Evolutionary conservation across 2,113 vertebrate genomes (phyloP), one percentile per base, ranked within the genome.

Genomic region (Toxotes jaculatrix): DNA sequence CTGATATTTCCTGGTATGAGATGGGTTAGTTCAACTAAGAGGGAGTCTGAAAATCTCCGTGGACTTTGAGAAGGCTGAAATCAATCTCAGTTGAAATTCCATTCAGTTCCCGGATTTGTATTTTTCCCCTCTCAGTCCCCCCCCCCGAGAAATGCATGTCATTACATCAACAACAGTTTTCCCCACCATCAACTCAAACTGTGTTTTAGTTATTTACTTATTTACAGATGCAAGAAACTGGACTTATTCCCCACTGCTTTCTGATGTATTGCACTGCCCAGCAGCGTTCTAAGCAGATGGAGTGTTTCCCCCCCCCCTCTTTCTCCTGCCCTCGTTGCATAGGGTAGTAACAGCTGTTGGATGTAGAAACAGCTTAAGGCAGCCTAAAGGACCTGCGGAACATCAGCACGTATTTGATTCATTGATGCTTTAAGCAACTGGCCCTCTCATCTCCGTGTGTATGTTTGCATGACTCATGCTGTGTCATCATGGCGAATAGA

Each of bases 331-430:
- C 79, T 87, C 59, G 21, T 55, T 91, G 75, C 71, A 63, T 34
- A 36, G 80, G 73, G 79, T 32, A 38, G 62, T 11, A 89, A 60
- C 91, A 93, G 89, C 86, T 92, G 93, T 80, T 88, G 59, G 80
- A 80, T 87, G 88, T 87, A 83, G 84, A 84, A 87, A 84, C 81
- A 82, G 92, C 90, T 91, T 71, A 79, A 76, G 69, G 86, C 90
- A 17, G 40, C 79, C 86, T 66, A 31, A 71, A 90, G 83, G 83
- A 89, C 88, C 87, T 81, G 83, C 86, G 84, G 51, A 84, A 82
- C 85, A 87, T 79, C 72, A 68, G 76, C 36, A 42, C 72, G 36
- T 77, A 61, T 85, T 91, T 90, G 88, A 91, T 83, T 91, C 80
- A 77, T 85, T 84, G 64, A 83, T 36, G 84, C 88, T 88, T 84